Base-by-base conservation (phyloP, 2,888 invertebrate genomes). In the Archaeoteleia sp. region DNA sequence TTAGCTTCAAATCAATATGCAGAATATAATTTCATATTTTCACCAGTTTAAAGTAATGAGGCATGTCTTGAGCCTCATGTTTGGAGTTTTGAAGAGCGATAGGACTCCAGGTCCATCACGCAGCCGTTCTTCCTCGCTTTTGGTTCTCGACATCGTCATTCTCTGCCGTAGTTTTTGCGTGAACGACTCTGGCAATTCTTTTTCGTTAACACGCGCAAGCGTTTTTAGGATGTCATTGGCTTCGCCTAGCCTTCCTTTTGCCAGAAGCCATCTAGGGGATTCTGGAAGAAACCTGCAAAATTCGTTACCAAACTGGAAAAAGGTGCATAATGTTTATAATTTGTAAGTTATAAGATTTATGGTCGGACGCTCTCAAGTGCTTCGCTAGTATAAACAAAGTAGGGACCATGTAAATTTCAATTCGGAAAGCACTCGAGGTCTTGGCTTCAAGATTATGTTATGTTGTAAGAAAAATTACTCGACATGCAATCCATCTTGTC, bases 211-310 rank as follows among this genome's bases (percentile, higher is more conserved):
- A 77, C 87, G 89, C 1, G 96, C 96, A 76, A 95, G 89, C 9
- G 88, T 90, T 86, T 93, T 91, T 2, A 96, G 84, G 67, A 95
- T 91, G 67, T 89, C 89, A 60, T 93, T 90, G 0, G 95, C 96
- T 86, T 95, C 95, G 80, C 93, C 92, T 25, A 94, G 87, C 62
- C 91, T 88, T 8, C 94, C 94, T 80, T 91, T 91, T 80, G 95
- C 93, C 14, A 96, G 85, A n/a, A 96, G 87, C 96, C 96, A 96
- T 74, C 96, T 88, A 0, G 96, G 95, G 4, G 95, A 96, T 86
- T 96, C 96, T 0, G 96, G 96, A 78, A 96, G 87, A 70, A 94
- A 91, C 87, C 89, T 88, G 70, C 1, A n/a, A 76, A 75, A 54
- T 58, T 58, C 60, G 66, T 71, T 71, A 71, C 66, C 51, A 65